Conservation (phyloP, 2,888 invertebrate genomes). For the Vannuccia rotundouncinata region DNA sequence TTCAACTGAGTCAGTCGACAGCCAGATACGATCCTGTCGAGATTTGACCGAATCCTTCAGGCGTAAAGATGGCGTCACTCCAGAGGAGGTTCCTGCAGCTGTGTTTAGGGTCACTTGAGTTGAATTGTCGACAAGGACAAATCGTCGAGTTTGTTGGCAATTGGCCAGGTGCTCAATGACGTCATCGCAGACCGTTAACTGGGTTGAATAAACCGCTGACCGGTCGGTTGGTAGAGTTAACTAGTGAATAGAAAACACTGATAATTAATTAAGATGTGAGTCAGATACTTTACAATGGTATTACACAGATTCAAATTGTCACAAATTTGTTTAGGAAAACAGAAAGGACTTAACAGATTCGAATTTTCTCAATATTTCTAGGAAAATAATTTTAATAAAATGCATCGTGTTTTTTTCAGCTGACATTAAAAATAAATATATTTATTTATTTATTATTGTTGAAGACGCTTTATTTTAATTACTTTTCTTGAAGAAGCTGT, state of each 20-base stretch:
- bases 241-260: too few species aligned
- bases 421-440: too few species aligned
- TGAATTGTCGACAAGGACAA: neutral
- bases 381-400: too few species aligned
- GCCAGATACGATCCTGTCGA: neutral
- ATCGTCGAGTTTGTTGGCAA: neutral
- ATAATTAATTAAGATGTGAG: too few species aligned
- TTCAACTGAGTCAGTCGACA: neutral
- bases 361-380: too few species aligned
- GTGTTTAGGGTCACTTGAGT: conserved; percentile 15
- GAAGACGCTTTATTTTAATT: too few species aligned
- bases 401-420: too few species aligned
- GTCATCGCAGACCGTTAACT: neutral
- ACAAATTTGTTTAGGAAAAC: too few species aligned
- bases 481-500: neutral
- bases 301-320: too few species aligned
- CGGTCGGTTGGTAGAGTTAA: neutral
- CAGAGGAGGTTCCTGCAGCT: neutral
- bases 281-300: too few species aligned
- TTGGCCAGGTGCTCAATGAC: neutral
- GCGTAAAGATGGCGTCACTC: neutral
- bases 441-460: too few species aligned
- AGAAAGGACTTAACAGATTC: too few species aligned
- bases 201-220: neutral
- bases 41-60: neutral